Evolutionary conservation across 53 echinoderm and acorn worm genomes (phyloP), one percentile per base, ranked within the genome.

Genomic region (Apostichopus leukothele): DNA sequence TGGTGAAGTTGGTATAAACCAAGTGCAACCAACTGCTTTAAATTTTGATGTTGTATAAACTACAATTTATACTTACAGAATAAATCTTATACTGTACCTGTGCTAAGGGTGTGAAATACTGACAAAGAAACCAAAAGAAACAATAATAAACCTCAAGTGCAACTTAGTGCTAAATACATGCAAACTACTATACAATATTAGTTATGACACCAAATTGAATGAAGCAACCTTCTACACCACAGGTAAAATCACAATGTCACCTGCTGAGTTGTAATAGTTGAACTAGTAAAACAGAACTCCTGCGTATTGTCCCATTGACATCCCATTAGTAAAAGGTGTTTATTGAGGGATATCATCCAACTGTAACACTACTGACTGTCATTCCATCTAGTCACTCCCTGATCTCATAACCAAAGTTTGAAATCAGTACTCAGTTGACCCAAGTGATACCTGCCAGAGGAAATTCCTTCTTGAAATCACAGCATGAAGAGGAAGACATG

Each of bases 391-490:
- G 51, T 79, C 52, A n/a, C 23, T 79, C 5, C 51, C 79, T 52
- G 52, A 54, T 79, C 79, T 79, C 8, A 14, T 5, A 53, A 79
- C 52, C n/a, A 14, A 18, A 52, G 18, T 52, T 79, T 79, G 79
- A 53, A 79, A 22, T 52, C 16, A 51, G 59, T 81, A 54, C n/a
- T 19, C 18, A 54, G 59, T 54, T 81, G 81, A 81, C 81, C 81
- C 54, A 81, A 54, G 81, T 23, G 20, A 81, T 54, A 81, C 54
- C 54, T 53, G 55, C 7, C 55, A 54, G 60, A 81, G 81, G 81
- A 81, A 81, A 81, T 81, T 81, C 54, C 57, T 81, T 59, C 81
- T 81, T 81, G 18, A 81, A 81, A 81, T 81, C 81, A 55, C 81
- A 81, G 81, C 81, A 81, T 57, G 81, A 81, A 81, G 55, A 81